Evolutionary conservation across 2,797 vertebrate genomes (phyloP).

Genomic region (Coilia nasus): DNA sequence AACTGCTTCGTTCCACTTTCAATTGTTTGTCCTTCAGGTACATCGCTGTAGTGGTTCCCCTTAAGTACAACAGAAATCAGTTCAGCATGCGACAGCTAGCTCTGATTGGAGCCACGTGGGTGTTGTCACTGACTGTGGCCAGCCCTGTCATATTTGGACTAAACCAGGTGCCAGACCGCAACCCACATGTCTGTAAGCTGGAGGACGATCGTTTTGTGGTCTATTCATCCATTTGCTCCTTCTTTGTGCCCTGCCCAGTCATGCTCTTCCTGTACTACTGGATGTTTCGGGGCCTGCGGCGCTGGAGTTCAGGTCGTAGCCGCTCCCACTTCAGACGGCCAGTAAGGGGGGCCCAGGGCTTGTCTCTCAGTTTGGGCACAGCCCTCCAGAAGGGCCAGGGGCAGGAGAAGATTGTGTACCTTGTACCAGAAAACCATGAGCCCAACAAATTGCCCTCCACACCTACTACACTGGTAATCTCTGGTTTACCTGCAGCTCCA

Average conservation of each 20-base stretch:
- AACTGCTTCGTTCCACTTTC: background rate
- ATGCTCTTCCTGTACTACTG: conserved; percentile 79
- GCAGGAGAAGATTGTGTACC: conserved; percentile 57
- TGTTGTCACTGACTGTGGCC: conserved; percentile 73
- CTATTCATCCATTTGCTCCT: conserved; percentile 78
- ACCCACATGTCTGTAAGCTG: conserved; percentile 70
- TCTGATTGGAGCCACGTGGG: conserved; percentile 75
- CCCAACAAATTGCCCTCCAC: conserved; percentile 56
- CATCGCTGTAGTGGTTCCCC: conserved; percentile 75
- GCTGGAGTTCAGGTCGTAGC: conserved; percentile 68
- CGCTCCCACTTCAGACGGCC: conserved; percentile 51
- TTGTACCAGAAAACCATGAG: conserved; percentile 54
- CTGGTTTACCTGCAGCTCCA: background rate
- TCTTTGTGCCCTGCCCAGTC: conserved; percentile 77
- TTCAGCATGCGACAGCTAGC: conserved; percentile 74
- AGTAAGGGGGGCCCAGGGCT: conserved; percentile 39
- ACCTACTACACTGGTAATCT: conserved; percentile 14
- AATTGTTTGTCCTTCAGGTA: conserved; percentile 62
- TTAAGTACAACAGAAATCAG: conserved; percentile 79
- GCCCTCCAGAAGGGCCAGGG: conserved; percentile 52
- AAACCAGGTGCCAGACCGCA: conserved; percentile 70
- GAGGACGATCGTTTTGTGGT: conserved; percentile 76
- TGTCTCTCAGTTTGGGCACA: conserved; percentile 60
- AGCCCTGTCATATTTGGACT: conserved; percentile 77
- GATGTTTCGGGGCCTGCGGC: conserved; percentile 73